phyloP scores from a whole-genome alignment of 1,140 invertebrate species.

The Papilio glaucus region DNA sequence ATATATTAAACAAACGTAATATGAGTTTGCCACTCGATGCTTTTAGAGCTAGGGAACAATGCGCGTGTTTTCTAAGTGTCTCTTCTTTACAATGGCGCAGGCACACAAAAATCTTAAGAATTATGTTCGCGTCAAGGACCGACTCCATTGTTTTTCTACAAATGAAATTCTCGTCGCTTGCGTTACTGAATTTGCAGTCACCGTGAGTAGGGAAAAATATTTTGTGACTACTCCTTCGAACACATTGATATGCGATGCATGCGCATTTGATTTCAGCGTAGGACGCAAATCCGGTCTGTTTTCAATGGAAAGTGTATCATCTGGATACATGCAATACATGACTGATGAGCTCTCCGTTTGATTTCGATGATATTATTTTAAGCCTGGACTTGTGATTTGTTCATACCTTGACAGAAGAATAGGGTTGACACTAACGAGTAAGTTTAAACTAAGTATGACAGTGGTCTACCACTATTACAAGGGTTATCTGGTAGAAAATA shows the following conservation, averaged over 20 bases:
- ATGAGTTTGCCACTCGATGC: constrained; percentile 56
- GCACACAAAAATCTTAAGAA: constrained; percentile 48
- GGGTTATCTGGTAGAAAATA: too few species aligned
- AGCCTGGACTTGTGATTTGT: neutral
- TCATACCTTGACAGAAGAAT: neutral
- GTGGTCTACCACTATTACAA: too few species aligned
- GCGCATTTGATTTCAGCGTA: constrained; percentile 27
- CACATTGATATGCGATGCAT: constrained; percentile 27
- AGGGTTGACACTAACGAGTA: neutral
- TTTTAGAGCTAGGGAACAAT: constrained; percentile 51
- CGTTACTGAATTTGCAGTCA: constrained; percentile 37
- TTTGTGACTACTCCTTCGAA: constrained; percentile 26
- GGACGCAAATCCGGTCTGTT: constrained; percentile 31
- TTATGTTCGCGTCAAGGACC: constrained; percentile 41
- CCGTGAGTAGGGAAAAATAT: constrained; percentile 9
- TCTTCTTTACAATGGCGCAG: constrained; percentile 47
- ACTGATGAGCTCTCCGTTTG: neutral
- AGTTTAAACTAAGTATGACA: neutral
- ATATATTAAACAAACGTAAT: constrained; percentile 60
- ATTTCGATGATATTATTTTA: neutral
- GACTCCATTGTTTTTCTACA: constrained; percentile 40
- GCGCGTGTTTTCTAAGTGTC: constrained; percentile 49
- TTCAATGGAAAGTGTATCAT: constrained; percentile 35
- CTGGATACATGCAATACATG: constrained; percentile 19
- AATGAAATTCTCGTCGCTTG: constrained; percentile 38